phyloP scores from a whole-genome alignment of 2,113 vertebrate species.

The Capreolus pygargus region DNA sequence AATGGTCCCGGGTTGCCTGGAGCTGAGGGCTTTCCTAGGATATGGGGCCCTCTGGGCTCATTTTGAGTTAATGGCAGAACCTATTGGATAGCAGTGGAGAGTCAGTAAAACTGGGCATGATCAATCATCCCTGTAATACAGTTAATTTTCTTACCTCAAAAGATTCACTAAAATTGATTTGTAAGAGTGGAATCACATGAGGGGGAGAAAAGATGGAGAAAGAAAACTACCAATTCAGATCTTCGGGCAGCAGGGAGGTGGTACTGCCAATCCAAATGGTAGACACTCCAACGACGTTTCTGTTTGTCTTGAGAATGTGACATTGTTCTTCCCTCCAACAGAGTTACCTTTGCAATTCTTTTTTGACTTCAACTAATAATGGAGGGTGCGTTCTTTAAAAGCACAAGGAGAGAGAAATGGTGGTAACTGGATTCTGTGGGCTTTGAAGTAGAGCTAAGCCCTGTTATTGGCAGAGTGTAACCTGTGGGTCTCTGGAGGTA shows the following conservation, averaged over 20 bases:
- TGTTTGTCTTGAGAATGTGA: background rate
- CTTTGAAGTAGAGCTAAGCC: background rate
- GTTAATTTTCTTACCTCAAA: background rate
- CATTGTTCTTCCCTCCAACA: background rate
- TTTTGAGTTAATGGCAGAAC: background rate
- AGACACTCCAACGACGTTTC: background rate
- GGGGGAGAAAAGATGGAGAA: background rate
- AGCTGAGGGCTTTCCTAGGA: background rate
- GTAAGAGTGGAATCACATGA: background rate
- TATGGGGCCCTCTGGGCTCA: background rate
- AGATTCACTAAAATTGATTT: background rate
- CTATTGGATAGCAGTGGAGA: background rate
- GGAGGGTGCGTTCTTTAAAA: background rate
- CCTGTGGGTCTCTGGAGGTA: background rate
- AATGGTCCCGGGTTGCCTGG: rapidly evolving
- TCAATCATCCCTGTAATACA: background rate
- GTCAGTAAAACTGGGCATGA: background rate
- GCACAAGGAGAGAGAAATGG: background rate
- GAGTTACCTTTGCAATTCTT: background rate
- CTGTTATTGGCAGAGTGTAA: background rate
- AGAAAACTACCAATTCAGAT: background rate
- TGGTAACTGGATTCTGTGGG: background rate
- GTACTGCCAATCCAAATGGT: background rate
- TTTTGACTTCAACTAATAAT: background rate
- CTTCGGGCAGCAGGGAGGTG: background rate